These are phyloP conservation scores for Tethya wilhelma DNA, from an alignment of 37 sponge, comb jelly and placozoan species.

Conservation along the genomic window DNA sequence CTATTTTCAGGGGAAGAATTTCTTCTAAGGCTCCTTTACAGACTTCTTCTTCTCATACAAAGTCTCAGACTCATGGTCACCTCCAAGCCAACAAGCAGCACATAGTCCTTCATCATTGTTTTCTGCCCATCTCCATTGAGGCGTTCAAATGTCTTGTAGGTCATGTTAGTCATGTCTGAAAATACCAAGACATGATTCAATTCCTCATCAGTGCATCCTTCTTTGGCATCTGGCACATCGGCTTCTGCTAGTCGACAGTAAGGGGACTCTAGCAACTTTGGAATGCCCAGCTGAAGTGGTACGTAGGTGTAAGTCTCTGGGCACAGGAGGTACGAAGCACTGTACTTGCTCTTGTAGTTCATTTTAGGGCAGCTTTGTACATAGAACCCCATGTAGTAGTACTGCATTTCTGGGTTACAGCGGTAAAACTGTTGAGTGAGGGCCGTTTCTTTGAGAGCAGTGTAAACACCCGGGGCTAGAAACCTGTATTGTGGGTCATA, in stretches of 20 bases:
- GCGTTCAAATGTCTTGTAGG: constrained; percentile 11
- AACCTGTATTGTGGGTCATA: constrained; percentile 75
- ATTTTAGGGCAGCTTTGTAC: constrained; percentile 86
- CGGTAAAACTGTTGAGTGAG: constrained; percentile 37
- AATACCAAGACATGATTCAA: constrained; percentile 6
- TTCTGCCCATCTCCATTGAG: background rate
- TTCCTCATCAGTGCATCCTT: constrained; percentile 13
- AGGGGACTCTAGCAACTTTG: constrained; percentile 44
- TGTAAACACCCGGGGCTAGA: constrained; percentile 65
- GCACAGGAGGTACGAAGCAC: constrained; percentile 64
- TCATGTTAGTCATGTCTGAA: background rate
- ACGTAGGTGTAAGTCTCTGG: constrained; percentile 66
- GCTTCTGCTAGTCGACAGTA: constrained; percentile 62
- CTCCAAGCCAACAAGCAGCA: constrained; percentile 30
- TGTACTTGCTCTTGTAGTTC: constrained; percentile 83
- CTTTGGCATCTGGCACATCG: constrained; percentile 2
- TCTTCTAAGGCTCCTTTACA: too few relatives aligned
- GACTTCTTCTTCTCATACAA: background rate
- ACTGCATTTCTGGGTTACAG: constrained; percentile 49
- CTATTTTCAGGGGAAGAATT: too few relatives aligned
- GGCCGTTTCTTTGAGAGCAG: constrained; percentile 58
- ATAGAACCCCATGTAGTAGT: constrained; percentile 94
- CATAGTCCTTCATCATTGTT: constrained; percentile 21
- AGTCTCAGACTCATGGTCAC: constrained; percentile 18
- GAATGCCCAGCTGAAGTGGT: constrained; percentile 57